These are phyloP conservation scores for Caenorhabditis sulstoni DNA, from an alignment of 2,888 invertebrate species.

Conservation along the genomic window DNA sequence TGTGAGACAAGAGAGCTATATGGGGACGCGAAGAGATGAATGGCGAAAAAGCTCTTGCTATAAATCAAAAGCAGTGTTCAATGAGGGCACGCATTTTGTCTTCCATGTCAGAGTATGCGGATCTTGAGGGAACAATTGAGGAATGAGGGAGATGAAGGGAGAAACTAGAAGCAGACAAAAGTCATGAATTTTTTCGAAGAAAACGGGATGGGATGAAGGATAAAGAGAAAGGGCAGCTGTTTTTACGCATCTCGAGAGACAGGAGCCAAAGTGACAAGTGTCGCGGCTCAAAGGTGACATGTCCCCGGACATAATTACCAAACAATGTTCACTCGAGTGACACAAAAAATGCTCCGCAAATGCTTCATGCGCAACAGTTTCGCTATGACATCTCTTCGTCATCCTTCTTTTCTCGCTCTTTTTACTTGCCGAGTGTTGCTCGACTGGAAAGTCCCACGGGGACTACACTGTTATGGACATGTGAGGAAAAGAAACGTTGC, in stretches of 20 bases:
- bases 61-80: constrained; percentile 41
- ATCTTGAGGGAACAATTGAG: neutral
- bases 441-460: constrained; percentile 46
- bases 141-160: constrained; percentile 7
- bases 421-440: neutral
- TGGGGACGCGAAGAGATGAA: constrained; percentile 35
- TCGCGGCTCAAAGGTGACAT: constrained; percentile 24
- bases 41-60: constrained; percentile 14
- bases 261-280: constrained; percentile 37
- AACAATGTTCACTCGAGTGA: constrained; percentile 26
- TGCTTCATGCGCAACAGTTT: constrained; percentile 13
- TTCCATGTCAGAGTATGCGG: too few species aligned
- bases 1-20: constrained; percentile 23
- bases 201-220: neutral
- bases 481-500: constrained; percentile 51
- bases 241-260: constrained; percentile 29
- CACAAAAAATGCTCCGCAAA: constrained; percentile 14
- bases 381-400: constrained; percentile 12
- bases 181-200: constrained; percentile 40
- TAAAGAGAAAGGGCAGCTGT: constrained; percentile 44
- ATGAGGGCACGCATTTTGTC: constrained; percentile 5
- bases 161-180: constrained; percentile 13
- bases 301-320: constrained; percentile 40
- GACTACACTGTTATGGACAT: constrained; percentile 45
- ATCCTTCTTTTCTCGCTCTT: neutral